Conservation (phyloP, 2,797 vertebrate genomes). For the Todus mexicanus region DNA sequence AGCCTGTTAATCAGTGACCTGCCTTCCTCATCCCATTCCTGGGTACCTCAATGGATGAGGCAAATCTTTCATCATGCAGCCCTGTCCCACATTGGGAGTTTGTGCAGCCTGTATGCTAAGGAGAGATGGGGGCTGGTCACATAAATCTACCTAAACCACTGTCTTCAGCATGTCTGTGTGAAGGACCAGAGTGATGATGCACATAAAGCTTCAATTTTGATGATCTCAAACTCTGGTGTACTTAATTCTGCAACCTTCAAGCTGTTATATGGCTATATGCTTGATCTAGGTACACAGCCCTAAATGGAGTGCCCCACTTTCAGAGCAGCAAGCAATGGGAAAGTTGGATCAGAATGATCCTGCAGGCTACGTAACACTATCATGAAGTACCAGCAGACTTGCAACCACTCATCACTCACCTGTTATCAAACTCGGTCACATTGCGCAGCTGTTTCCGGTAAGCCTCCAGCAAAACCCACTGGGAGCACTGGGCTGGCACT, state of each 20-base stretch:
- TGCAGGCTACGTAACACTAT: rapidly evolving
- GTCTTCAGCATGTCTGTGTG: not conserved
- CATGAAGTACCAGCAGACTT: rapidly evolving
- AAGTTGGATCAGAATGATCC: not conserved
- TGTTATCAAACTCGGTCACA: constrained; percentile 79
- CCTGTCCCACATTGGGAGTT: not conserved
- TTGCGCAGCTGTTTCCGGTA: constrained; percentile 73
- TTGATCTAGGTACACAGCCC: not conserved
- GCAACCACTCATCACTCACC: constrained; percentile 65
- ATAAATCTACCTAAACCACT: not conserved
- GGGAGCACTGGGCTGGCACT: constrained; percentile 64
- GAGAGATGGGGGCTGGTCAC: not conserved
- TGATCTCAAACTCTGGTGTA: not conserved
- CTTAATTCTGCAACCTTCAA: not conserved
- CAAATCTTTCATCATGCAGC: not conserved
- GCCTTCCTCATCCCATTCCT: not conserved
- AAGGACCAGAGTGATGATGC: not conserved
- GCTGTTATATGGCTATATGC: rapidly evolving
- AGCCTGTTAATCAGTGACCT: not conserved
- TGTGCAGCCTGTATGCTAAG: not conserved
- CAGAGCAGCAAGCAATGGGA: not conserved
- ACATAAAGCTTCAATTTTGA: not conserved
- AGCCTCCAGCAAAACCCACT: constrained; percentile 80
- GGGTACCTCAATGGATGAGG: not conserved
- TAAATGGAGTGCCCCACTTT: rapidly evolving